Evolutionary conservation across 92 coral and sea anemone genomes (phyloP), one percentile per base, ranked within the genome.

Genomic region (Micromussa lordhowensis): DNA sequence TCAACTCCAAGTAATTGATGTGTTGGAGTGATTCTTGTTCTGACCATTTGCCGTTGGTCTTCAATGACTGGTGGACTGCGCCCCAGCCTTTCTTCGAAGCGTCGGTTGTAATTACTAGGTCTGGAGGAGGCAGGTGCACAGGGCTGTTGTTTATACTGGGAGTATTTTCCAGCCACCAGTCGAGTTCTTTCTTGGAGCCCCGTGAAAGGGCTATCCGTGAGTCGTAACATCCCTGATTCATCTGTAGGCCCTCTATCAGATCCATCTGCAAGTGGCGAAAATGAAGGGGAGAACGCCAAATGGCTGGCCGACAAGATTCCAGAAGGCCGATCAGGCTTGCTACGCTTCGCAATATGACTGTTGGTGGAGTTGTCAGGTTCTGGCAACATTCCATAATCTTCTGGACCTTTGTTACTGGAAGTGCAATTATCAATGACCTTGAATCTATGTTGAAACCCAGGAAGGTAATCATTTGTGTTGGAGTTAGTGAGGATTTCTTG

Each of bases 371-470:
- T 55, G 59, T 13, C 17, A 49, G 54, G 54, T 82, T 75, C 84
- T 16, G 14, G 38, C 49, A 74, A 17, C 54, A 18, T 74, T 3
- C 13, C 82, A 36, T 75, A 2, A 54, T 77, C 40, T 73, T 32
- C 87, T 68, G 5, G 14, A 4, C 48, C 63, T 21, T 15, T 29
- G 61, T 88, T 75, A 26, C 77, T 12, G 90, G 90, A 31, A 86
- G 83, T 31, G 87, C 54, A 10, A 90, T 32, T 12, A 34, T 38
- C 93, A 90, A 80, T 0, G 36, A 31, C 81, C 0, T 58, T 66
- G 91, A 82, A 51, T 91, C 88, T 69, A 91, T 57, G 61, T 36
- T 68, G 89, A 90, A 90, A 57, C 85, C 88, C 24, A 91, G 88
- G 77, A 87, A 87, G 44, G 91, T 83, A 5, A 83, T 81, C 57